Evolutionary conservation across 2,888 invertebrate species (phyloP), one percentile per base, ranked within the genome.

Genomic region (Drosophila peninsularis): DNA sequence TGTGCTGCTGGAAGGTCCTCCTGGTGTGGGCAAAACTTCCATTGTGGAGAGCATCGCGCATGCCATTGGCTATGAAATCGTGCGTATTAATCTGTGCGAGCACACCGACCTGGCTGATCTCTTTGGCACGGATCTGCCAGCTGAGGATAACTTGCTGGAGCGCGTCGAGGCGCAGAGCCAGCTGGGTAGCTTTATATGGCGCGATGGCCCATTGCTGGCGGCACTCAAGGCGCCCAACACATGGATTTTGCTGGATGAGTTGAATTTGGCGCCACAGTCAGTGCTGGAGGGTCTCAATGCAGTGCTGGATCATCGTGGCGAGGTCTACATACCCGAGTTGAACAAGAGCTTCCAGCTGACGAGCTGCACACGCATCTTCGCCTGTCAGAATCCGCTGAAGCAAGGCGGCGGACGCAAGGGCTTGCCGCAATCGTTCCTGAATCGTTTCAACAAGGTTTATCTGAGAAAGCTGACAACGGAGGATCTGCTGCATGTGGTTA

Each of bases 41-140:
- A 94, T 99, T 61, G 97, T 99, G 2, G 95, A 96, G 58, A 98
- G 98, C 30, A 93, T 99, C 42, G 98, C 99, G 0, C 95, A 95
- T 89, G 95, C 95, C 10, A 95, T 98, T 3, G 97, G 97, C 2
- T 95, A 98, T 91, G 94, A 95, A 88, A 94, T 99, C 36, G 95
- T 98, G 14, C 94, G 99, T 49, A 98, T 99, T 66, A 99, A 99
- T 94, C 94, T 99, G 52, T 99, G 99, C 54, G 99, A 99, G 90
- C 99, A 99, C 93, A 99, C 99, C 94, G 99, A 99, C 92, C 95
- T 99, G 57, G 97, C 97, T 13, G 99, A 99, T 93, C 93, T 99
- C 45, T 99, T 99, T 92, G 99, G 99, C 27, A 97, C 98, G 4
- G 99, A 99, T 93, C 93, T 99, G 50, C 99, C 99, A 0, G 95